phyloP scores from a whole-genome alignment of 37 sponge, comb jelly and placozoan species.

The Tethya wilhelma region DNA sequence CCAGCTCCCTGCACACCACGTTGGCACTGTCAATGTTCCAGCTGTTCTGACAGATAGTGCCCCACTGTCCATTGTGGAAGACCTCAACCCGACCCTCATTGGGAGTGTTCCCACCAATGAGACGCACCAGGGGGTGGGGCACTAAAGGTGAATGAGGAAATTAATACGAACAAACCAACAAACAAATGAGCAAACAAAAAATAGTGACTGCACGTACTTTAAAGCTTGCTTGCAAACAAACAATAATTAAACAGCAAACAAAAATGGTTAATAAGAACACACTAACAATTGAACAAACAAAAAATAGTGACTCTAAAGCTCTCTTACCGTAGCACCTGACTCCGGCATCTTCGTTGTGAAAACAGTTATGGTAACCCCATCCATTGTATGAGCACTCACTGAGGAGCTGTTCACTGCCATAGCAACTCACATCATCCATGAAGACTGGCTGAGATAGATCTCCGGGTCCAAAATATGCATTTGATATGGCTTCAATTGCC shows the following conservation, averaged over 20 bases:
- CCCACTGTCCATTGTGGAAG: constrained; percentile 69
- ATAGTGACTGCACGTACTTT: background rate
- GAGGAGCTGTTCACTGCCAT: constrained; percentile 54
- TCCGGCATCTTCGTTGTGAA: constrained; percentile 61
- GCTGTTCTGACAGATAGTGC: constrained; percentile 70
- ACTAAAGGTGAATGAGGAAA: background rate
- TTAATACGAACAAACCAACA: background rate
- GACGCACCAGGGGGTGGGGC: constrained; percentile 34
- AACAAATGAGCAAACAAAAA: background rate
- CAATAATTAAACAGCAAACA: background rate
- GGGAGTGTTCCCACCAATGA: constrained; percentile 30
- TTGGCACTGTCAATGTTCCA: constrained; percentile 64
- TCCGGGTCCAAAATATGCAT: constrained; percentile 53
- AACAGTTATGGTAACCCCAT: constrained; percentile 61
- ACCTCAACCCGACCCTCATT: constrained; percentile 67
- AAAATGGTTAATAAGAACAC: background rate
- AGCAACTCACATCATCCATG: constrained; percentile 62
- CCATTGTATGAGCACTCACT: constrained; percentile 17
- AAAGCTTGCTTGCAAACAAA: background rate
- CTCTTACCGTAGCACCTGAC: constrained; percentile 65
- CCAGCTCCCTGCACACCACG: constrained; percentile 68
- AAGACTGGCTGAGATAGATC: constrained; percentile 47
- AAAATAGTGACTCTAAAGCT: background rate
- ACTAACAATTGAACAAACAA: background rate
- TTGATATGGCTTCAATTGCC: constrained; percentile 26